Conservation (phyloP, 1,140 invertebrate genomes). For the Diabrotica undecimpunctata region DNA sequence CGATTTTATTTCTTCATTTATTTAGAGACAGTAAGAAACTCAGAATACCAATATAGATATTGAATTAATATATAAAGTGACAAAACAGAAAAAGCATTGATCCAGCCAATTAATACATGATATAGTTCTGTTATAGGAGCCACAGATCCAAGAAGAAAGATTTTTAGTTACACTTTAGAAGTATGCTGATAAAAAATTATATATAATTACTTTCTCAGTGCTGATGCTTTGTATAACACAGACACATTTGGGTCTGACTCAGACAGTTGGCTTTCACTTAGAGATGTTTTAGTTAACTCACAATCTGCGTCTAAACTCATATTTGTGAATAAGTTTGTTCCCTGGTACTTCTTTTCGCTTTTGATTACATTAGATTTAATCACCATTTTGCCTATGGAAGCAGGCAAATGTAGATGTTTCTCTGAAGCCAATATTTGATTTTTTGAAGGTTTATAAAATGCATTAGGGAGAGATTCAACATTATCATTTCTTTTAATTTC, state of each 20-base stretch:
- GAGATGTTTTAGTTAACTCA: not conserved
- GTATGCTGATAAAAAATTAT: no score
- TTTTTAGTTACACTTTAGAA: no score
- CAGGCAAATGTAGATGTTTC: conserved; percentile 8
- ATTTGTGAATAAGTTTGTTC: not conserved
- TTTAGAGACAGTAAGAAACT: no score
- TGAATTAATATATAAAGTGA: no score
- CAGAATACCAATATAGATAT: no score
- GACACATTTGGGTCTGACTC: not conserved
- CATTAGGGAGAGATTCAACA: conserved; percentile 1
- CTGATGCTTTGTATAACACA: not conserved
- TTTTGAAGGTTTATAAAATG: conserved; percentile 15
- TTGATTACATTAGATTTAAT: conserved; percentile 6
- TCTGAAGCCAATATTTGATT: conserved; percentile 1
- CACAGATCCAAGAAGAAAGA: no score
- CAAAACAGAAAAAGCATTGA: no score
- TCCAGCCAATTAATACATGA: no score
- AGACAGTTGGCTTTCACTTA: not conserved
- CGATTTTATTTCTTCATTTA: no score
- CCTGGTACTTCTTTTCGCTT: not conserved
- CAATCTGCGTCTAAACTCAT: not conserved
- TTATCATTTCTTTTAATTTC: conserved; percentile 9
- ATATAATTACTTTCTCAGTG: not conserved
- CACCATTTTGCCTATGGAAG: conserved; percentile 11
- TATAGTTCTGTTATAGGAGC: no score